phyloP scores from a whole-genome alignment of 2,113 vertebrate genomes.

The Pogona vitticeps region DNA sequence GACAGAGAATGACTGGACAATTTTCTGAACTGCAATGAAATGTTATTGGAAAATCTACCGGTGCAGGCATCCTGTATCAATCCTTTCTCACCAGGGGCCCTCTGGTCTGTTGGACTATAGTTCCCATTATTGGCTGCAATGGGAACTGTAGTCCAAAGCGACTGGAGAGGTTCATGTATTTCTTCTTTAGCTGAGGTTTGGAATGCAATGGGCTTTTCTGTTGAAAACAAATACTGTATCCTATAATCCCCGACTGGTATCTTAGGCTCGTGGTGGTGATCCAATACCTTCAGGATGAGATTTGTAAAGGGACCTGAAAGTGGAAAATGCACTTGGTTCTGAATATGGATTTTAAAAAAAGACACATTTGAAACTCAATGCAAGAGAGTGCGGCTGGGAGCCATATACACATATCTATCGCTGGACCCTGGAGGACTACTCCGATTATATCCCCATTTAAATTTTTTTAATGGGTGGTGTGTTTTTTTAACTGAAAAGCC shows the following conservation, averaged over 20 bases:
- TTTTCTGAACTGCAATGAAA: neutral
- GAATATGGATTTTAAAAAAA: neutral
- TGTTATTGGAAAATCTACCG: neutral
- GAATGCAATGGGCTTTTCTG: neutral
- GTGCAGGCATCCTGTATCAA: neutral
- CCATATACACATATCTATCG: no score
- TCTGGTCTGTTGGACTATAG: neutral
- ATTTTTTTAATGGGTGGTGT: no score
- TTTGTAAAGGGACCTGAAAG: neutral
- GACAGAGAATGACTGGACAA: neutral
- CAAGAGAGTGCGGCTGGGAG: no score
- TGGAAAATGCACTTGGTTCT: neutral
- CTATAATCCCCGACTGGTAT: no score
- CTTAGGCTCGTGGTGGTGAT: neutral
- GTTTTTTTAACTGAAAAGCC: no score
- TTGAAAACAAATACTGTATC: no score
- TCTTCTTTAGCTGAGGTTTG: neutral
- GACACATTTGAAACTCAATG: no score
- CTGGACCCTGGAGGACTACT: no score
- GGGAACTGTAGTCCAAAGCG: no score
- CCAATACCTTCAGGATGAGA: neutral
- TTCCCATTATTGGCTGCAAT: neutral
- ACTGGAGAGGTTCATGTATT: neutral
- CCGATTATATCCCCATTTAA: no score
- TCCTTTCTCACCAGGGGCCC: neutral